Evolutionary conservation across 2,113 vertebrate genomes (phyloP).

Genomic region (Phalacrocorax carbo): DNA sequence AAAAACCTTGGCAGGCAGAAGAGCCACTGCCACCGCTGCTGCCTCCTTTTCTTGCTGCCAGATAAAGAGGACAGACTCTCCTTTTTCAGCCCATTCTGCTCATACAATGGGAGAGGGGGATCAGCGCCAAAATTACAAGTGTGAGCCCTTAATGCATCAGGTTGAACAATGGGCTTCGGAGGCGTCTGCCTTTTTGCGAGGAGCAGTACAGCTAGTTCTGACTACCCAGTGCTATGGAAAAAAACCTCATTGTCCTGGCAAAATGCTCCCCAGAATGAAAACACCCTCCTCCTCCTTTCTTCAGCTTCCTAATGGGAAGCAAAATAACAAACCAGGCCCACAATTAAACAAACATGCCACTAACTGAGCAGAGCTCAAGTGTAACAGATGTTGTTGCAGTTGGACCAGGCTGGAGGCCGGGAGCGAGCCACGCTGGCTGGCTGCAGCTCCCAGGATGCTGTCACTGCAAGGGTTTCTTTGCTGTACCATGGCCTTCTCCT

Average conservation of each 20-base stretch:
- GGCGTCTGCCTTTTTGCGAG: slow-evolving; percentile 62
- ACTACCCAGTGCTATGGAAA: slow-evolving; percentile 60
- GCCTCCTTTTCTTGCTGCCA: slow-evolving; percentile 57
- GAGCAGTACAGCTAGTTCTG: slow-evolving; percentile 70
- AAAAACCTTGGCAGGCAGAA: slow-evolving; percentile 26
- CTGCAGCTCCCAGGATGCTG: not conserved
- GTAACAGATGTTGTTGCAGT: slow-evolving; percentile 73
- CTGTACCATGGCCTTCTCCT: not conserved
- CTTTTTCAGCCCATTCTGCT: slow-evolving; percentile 72
- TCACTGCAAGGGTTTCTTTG: not conserved
- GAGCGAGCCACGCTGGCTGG: not conserved
- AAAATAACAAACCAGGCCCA: slow-evolving; percentile 72
- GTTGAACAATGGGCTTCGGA: slow-evolving; percentile 72
- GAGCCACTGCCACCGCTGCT: not conserved
- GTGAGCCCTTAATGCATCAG: slow-evolving; percentile 73
- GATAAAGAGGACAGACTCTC: slow-evolving; percentile 68
- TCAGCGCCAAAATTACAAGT: slow-evolving; percentile 74
- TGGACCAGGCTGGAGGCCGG: slow-evolving; percentile 7
- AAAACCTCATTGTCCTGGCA: slow-evolving; percentile 67
- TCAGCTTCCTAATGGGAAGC: slow-evolving; percentile 75
- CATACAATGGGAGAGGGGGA: slow-evolving; percentile 68
- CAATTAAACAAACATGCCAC: slow-evolving; percentile 75
- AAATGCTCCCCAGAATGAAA: slow-evolving; percentile 68
- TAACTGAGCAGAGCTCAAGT: slow-evolving; percentile 62
- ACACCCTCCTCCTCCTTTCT: slow-evolving; percentile 73